phyloP scores from a whole-genome alignment of 2,113 vertebrate species.

The Blennius ocellaris region DNA sequence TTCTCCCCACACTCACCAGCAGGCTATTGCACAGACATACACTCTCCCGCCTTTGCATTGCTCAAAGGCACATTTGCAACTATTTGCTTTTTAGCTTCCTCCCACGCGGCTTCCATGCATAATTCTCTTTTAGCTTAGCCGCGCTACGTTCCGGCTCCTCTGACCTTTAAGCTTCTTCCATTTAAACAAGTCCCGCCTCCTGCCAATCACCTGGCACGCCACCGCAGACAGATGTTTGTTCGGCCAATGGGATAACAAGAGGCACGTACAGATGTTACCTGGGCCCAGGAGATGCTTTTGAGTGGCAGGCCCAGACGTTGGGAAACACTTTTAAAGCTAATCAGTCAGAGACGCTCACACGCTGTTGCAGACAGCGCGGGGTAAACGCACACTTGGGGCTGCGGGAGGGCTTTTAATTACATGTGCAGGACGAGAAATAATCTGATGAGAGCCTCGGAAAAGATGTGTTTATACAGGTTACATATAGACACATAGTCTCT shows the following conservation, averaged over 20 bases:
- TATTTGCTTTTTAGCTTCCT: slow-evolving; percentile 20
- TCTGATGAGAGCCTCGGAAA: not conserved
- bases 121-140: not conserved
- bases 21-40: not conserved
- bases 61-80: slow-evolving; percentile 52
- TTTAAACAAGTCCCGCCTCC: slow-evolving; percentile 11
- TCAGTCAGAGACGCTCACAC: not conserved
- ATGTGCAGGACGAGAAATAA: not conserved
- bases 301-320: slow-evolving; percentile 66
- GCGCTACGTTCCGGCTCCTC: not conserved
- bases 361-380: slow-evolving; percentile 2
- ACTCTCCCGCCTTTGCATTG: slow-evolving; percentile 40
- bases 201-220: no score
- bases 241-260: slow-evolving; percentile 20
- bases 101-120: slow-evolving; percentile 35
- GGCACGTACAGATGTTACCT: slow-evolving; percentile 60
- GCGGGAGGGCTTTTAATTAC: slow-evolving; percentile 13
- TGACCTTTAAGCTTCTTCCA: slow-evolving; percentile 57
- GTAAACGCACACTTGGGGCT: not conserved
- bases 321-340: slow-evolving; percentile 11
- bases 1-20: not conserved
- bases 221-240: slow-evolving; percentile 41
- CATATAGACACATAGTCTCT: slow-evolving; percentile 6
- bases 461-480: not conserved
- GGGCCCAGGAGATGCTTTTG: slow-evolving; percentile 41